A percentile compares a stretch with the other conserved stretches of the same genome.
These are phyloP conservation scores for Diuraphis noxia DNA, from an alignment of 1,140 invertebrate species.

Conservation along the genomic window DNA sequence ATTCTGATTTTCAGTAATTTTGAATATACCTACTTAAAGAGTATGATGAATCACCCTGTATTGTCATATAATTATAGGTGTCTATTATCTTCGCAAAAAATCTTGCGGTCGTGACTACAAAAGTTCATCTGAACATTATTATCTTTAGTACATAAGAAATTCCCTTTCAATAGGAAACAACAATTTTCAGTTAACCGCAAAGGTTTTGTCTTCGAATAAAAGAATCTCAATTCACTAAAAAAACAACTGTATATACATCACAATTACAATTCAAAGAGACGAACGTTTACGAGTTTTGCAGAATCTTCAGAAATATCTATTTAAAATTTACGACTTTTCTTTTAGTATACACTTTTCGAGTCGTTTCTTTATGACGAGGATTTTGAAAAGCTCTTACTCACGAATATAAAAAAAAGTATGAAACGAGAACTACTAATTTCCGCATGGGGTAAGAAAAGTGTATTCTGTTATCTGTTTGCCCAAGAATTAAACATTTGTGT, in stretches of 20 bases:
- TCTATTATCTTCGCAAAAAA: neutral
- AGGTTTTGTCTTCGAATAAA: neutral
- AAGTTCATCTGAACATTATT: neutral
- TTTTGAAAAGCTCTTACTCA: neutral
- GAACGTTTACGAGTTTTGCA: neutral
- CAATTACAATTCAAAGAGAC: neutral
- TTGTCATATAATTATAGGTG: too few species aligned
- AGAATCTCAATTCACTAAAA: neutral
- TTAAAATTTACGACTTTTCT: neutral
- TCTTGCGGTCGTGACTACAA: neutral
- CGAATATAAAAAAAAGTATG: neutral
- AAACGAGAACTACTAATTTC: neutral
- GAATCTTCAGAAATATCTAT: neutral
- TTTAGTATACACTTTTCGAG: neutral
- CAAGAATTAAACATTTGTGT: neutral
- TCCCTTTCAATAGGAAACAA: neutral
- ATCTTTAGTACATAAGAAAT: neutral
- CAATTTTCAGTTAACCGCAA: neutral
- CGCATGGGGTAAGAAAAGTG: neutral
- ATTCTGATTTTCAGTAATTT: too few species aligned
- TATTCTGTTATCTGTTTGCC: neutral
- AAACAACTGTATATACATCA: neutral
- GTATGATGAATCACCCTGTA: too few species aligned
- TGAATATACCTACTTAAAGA: too few species aligned
- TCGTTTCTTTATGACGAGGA: neutral